Conservation (phyloP, 2,797 vertebrate genomes). For the Crocidura indochinensis region DNA sequence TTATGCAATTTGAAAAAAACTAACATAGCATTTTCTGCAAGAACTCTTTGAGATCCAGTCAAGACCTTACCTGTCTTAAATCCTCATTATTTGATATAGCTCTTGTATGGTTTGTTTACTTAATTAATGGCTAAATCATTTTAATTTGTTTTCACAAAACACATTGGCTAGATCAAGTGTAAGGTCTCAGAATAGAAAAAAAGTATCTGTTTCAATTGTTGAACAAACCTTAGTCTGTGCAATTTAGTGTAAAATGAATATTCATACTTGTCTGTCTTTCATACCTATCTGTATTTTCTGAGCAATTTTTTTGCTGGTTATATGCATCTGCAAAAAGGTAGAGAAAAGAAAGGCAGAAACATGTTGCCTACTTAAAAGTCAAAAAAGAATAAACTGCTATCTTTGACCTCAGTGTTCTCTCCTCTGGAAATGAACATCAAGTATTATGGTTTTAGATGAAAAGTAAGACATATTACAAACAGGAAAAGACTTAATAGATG, state of each 20-base stretch:
- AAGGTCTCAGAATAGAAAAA: constrained; percentile 16
- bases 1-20: too few relatives aligned
- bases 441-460: constrained; percentile 71
- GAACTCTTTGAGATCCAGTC: constrained; percentile 10
- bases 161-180: constrained; percentile 28
- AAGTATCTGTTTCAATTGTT: constrained; percentile 59
- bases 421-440: constrained; percentile 75
- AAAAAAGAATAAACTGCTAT: constrained; percentile 61
- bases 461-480: constrained; percentile 77
- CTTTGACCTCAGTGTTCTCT: constrained; percentile 61
- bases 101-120: constrained; percentile 29
- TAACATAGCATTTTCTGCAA: constrained; percentile 57
- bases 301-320: constrained; percentile 55
- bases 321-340: constrained; percentile 42
- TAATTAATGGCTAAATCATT: constrained; percentile 48
- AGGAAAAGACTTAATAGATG: constrained; percentile 74
- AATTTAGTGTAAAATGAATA: constrained; percentile 48
- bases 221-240: constrained; percentile 1
- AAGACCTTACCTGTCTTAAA: constrained; percentile 33
- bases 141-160: constrained; percentile 37
- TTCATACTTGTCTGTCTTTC: constrained; percentile 19
- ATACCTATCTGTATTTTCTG: constrained; percentile 4
- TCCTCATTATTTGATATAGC: constrained; percentile 54
- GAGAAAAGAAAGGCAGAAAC: constrained; percentile 55
- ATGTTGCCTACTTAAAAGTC: constrained; percentile 60